Base-by-base conservation (phyloP, 2,797 vertebrate species). In the Enteromius unitaeniatus region DNA sequence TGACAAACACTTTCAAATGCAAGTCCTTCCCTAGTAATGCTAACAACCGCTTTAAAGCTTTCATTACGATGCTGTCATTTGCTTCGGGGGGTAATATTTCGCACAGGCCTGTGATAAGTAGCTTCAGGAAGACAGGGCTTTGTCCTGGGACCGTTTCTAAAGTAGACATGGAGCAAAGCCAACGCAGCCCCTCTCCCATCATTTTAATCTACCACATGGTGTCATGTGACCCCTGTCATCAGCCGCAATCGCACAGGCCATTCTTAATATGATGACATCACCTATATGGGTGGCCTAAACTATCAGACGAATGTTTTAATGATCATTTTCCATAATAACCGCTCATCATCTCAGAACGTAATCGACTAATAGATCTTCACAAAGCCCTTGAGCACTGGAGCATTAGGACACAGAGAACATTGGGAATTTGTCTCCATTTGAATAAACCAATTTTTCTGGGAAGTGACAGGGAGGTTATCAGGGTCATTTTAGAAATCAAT, bases 321-420 rank as follows among this genome's bases (percentile, higher is more conserved):
- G 90, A 87, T 90, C 88, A 87, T 84, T 67, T 28, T 73, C 47
- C 45, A 69, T 82, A 87, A 87, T 88, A 91, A 89, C 84, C 85
- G 91, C 86, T 89, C 91, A 92, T 92, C 90, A 93, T 89, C 92
- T 92, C 91, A 90, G 87, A 92, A 93, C 91, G 89, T 92, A 95
- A 95, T 95, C 94, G 95, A 91, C 92, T 95, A 95, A 95, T 94
- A 94, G 94, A 91, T 89, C 93, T 78, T 21, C 90, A 94, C 91
- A 90, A 90, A 83, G 91, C 90, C 89, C 93, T 72, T 89, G 84
- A 53, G 86, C 15, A 68, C 42, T 72, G 72, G 28, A 70, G 91
- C 90, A 92, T 90, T 77, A 88, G 89, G 88, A 91, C 86, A 90
- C 91, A 91, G 74, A 87, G 70, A 82, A 74, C 60, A 82, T 21